phyloP scores from a whole-genome alignment of 64 coral and sea anemone species.

The Montipora sp. region DNA sequence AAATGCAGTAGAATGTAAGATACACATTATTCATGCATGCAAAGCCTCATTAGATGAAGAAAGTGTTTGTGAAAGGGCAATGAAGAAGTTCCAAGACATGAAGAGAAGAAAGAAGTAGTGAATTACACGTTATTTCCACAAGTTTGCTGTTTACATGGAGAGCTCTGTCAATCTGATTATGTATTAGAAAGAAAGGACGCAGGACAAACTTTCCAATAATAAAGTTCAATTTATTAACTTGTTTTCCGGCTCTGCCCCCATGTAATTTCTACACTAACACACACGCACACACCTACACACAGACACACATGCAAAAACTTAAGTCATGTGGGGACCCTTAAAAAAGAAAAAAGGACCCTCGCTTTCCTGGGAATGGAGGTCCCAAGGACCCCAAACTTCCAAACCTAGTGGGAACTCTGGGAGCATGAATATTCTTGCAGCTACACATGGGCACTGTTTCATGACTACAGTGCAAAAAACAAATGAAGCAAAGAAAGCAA shows the following conservation, averaged over 20 bases:
- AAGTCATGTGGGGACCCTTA: neutral
- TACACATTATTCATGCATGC: conserved; percentile 64
- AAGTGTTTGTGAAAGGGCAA: conserved; percentile 60
- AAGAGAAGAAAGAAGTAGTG: conserved; percentile 47
- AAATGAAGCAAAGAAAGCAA: no score
- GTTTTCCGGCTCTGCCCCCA: neutral
- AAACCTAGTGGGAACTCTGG: conserved; percentile 1
- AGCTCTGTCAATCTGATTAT: neutral
- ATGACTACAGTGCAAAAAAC: no score
- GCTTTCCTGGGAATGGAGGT: neutral
- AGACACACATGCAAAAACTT: neutral
- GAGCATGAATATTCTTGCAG: no score
- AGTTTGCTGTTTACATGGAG: neutral
- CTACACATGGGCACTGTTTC: no score
- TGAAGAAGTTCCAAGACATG: conserved; percentile 59
- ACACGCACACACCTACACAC: neutral
- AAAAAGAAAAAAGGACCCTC: neutral
- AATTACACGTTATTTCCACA: neutral
- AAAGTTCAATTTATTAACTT: neutral
- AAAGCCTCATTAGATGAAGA: conserved; percentile 60
- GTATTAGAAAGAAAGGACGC: neutral
- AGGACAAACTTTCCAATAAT: neutral
- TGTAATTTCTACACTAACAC: neutral
- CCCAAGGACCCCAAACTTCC: neutral
- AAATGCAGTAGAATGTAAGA: conserved; percentile 50